Evolutionary conservation across 2,888 invertebrate genomes (phyloP), one percentile per base, ranked within the genome.

Genomic region (Latheticus oryzae): DNA sequence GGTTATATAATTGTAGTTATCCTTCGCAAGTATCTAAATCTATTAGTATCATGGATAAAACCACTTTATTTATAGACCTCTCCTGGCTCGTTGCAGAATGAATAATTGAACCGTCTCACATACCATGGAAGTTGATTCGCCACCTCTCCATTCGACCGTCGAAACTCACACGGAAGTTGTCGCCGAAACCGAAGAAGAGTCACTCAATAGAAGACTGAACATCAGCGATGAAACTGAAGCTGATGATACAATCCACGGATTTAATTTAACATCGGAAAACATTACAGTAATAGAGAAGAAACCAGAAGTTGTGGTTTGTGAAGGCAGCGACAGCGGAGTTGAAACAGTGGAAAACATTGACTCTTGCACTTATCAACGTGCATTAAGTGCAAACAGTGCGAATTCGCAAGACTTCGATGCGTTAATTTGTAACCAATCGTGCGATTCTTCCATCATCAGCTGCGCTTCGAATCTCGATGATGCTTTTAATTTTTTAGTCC

Each of bases 261-360:
- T 78, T 64, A 52, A 74, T 58, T 52, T 63, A 13, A 63, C 64
- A 5, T 63, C 65, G 7, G n/a, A n/a, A n/a, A 58, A 62, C 26
- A 61, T 73, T 7, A 78, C 77, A 1, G 75, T 77, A 2, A 73
- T 78, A 32, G 76, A 77, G 53, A 58, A 59, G 4, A 11, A 11
- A 11, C 40, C 23, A n/a, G 55, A 53, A 24, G 9, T 42, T 1
- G 32, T 26, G 3, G 56, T 54, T 23, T 77, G 84, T 59, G 89
- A 90, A 59, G 91, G 91, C 54, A 91, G 90, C 74, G 91, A 91
- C 72, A 91, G 91, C 70, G 92, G 91, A 2, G 88, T 91, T 8
- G 91, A 91, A 71, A 87, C 90, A 1, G 75, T 81, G 53, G 81
- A 80, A 37, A 82, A 82, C 38, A 80, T 81, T 50, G 70, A 80